Percentiles rank a stretch among this genome's conserved stretches.
phyloP scores from a whole-genome alignment of 2,797 vertebrate species.

The Acrossocheilus fasciatus region DNA sequence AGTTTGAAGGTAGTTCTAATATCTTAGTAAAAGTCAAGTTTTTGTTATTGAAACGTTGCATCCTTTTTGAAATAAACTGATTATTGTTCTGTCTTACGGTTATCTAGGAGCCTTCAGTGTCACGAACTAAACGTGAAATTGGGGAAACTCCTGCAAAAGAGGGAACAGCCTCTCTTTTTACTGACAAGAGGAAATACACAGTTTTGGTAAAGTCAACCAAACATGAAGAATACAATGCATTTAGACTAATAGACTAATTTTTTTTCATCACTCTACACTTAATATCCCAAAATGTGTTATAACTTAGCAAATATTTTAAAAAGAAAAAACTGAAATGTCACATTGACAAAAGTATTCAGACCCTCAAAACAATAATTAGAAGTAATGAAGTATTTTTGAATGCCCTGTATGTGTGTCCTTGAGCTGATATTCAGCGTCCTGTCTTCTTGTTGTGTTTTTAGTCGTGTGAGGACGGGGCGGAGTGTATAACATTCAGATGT shows the following conservation, averaged over 20 bases:
- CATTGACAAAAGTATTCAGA: neutral
- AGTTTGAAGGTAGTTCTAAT: slow-evolving; percentile 36
- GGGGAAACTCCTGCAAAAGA: slow-evolving; percentile 58
- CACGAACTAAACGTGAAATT: slow-evolving; percentile 82
- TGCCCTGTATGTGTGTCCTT: neutral
- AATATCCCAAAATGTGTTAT: neutral
- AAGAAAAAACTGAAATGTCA: neutral
- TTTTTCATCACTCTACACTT: neutral
- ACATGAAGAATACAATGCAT: neutral
- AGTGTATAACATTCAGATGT: slow-evolving; percentile 86
- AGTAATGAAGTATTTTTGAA: neutral
- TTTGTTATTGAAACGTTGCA: neutral
- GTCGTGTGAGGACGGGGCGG: slow-evolving; percentile 82
- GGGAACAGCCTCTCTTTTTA: slow-evolving; percentile 76
- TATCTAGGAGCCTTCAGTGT: slow-evolving; percentile 62
- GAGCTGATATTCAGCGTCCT: neutral
- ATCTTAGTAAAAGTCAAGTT: neutral
- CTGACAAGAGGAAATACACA: slow-evolving; percentile 80
- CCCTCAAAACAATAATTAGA: neutral
- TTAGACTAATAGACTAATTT: neutral
- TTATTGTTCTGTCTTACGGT: slow-evolving; percentile 15
- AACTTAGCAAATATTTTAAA: neutral
- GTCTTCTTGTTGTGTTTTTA: slow-evolving; percentile 66
- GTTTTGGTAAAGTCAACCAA: slow-evolving; percentile 82
- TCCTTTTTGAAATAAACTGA: neutral